phyloP scores from a whole-genome alignment of 2,888 invertebrate species.

The Endomychus coccineus region DNA sequence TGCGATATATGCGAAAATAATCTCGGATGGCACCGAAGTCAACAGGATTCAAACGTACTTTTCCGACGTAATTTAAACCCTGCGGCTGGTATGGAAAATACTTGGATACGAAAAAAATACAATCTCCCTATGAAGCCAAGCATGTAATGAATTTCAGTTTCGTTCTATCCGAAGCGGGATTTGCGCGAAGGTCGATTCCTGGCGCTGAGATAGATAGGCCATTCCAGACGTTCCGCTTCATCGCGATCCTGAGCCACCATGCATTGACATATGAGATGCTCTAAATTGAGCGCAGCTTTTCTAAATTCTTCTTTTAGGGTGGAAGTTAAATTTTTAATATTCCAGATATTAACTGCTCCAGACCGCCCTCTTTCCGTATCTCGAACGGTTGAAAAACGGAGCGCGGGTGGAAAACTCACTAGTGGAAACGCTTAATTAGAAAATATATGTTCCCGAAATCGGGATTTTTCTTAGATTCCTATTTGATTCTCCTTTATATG shows the following conservation, averaged over 20 bases:
- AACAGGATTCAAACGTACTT: no score
- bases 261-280: conserved; percentile 37
- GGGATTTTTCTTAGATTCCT: no score
- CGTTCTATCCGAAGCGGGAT: conserved; percentile 33
- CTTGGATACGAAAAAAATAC: conserved; percentile 39
- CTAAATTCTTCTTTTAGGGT: conserved; percentile 16
- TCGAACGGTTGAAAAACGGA: background rate
- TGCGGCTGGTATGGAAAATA: conserved; percentile 29
- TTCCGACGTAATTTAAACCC: conserved; percentile 11
- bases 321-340: conserved; percentile 37
- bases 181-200: conserved; percentile 22
- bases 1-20: no score
- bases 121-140: conserved; percentile 43
- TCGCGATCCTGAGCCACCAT: conserved; percentile 30
- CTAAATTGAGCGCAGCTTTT: conserved; percentile 30
- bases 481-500: no score
- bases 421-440: no score
- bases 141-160: conserved; percentile 43
- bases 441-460: no score
- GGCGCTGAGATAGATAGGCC: conserved; percentile 17
- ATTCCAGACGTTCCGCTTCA: conserved; percentile 28
- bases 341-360: conserved; percentile 31
- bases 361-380: conserved; percentile 3
- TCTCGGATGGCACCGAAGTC: no score
- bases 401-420: no score